phyloP scores from a whole-genome alignment of 1,140 invertebrate genomes.

The Hypothenemus hampei region DNA sequence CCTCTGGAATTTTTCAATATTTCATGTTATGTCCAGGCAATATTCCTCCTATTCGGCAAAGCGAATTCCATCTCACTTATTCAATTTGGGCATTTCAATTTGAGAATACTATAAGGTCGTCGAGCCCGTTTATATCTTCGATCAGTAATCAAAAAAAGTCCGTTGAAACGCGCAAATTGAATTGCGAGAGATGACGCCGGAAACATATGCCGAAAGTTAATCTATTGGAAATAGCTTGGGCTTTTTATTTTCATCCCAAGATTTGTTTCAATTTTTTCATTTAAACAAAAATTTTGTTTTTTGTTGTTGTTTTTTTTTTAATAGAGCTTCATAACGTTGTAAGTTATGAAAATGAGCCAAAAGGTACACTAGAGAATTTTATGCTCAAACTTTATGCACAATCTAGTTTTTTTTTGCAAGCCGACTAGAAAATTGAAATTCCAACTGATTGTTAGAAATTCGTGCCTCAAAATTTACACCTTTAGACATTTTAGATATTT shows the following conservation, averaged over 20 bases:
- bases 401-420: no score
- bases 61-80: slow-evolving; percentile 22
- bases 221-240: slow-evolving; percentile 11
- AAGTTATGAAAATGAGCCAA: background rate
- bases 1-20: slow-evolving; percentile 41
- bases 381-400: background rate
- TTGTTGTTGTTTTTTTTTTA: background rate
- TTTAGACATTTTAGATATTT: background rate
- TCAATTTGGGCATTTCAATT: slow-evolving; percentile 24
- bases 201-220: slow-evolving; percentile 19
- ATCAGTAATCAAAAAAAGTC: slow-evolving; percentile 21
- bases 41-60: slow-evolving; percentile 19
- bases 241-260: no score
- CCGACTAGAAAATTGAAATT: no score
- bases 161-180: slow-evolving; percentile 9
- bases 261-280: slow-evolving; percentile 2
- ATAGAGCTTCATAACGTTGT: background rate
- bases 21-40: slow-evolving; percentile 31
- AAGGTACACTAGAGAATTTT: background rate
- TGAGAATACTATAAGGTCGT: slow-evolving; percentile 19
- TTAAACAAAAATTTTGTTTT: slow-evolving; percentile 9
- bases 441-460: no score
- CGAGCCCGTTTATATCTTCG: slow-evolving; percentile 16
- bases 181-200: slow-evolving; percentile 10
- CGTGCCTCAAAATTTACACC: no score